phyloP scores from a whole-genome alignment of 2,113 vertebrate species.

The Ammodytes dubius region DNA sequence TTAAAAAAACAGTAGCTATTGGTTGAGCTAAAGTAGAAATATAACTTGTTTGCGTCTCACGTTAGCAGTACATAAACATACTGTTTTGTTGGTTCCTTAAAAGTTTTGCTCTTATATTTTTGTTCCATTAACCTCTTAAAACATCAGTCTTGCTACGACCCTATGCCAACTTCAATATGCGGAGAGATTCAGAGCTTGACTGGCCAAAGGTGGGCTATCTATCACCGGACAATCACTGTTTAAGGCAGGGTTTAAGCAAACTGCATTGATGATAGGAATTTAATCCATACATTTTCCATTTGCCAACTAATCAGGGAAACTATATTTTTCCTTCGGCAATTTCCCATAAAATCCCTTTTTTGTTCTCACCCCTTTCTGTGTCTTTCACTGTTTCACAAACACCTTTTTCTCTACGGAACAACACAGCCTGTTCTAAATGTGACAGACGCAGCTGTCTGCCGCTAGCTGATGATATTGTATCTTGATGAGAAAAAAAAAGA shows the following conservation, averaged over 20 bases:
- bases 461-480: conserved; percentile 57
- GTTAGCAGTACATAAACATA: neutral
- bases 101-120: too few relatives aligned
- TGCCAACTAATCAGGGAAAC: neutral
- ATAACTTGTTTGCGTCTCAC: neutral
- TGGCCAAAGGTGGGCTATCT: too few relatives aligned
- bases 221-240: too few relatives aligned
- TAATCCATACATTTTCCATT: neutral
- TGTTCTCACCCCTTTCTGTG: neutral
- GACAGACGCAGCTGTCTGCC: conserved; percentile 53
- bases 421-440: conserved; percentile 34
- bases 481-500: conserved; percentile 40
- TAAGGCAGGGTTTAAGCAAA: neutral
- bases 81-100: neutral
- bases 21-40: too few relatives aligned
- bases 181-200: neutral
- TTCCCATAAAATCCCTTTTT: neutral
- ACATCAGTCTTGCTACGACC: too few relatives aligned
- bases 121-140: too few relatives aligned
- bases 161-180: too few relatives aligned
- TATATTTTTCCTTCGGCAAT: neutral
- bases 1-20: neutral
- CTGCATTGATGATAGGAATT: neutral
- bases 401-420: conserved; percentile 6
- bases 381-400: conserved; percentile 1